Base-by-base conservation (phyloP, 2,888 invertebrate genomes). In the Unio pictorum region DNA sequence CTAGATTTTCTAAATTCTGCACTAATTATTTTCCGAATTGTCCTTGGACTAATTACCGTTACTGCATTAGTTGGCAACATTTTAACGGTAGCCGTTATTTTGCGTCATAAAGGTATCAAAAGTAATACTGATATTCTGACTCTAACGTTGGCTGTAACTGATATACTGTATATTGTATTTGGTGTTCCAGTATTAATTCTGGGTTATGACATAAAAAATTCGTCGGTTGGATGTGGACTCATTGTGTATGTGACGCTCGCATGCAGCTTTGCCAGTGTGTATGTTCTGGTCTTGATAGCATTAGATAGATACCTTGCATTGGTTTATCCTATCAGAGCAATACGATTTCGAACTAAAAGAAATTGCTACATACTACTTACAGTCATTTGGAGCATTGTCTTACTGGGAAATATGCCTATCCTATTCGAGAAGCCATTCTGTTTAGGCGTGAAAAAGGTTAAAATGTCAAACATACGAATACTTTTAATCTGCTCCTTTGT, bases 211-310 rank as follows among this genome's bases (percentile, higher is more conserved):
- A 15, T 93, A 93, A 3, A 0, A 7, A 0, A 34, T 86, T 96
- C 96, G 96, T 95, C 95, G 0, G 96, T 96, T 84, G 96, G 96
- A 15, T 96, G 96, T 91, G 94, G 95, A 91, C 93, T 94, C 28
- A 95, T 96, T 8, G 96, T 96, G 89, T 96, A 96, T 86, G 93
- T 96, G 87, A 95, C 95, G 77, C 95, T 95, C 68, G 95, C 96
- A 57, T 95, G 95, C 26, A 96, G 96, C 45, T 96, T 95, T 87
- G 95, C 95, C 68, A 95, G 95, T 81, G 95, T 96, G 7, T 96
- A 96, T 90, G 96, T 96, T 0, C 91, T 96, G 65, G 95, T 96
- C n/a, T n/a, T n/a, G n/a, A n/a, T n/a, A n/a, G n/a, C n/a, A n/a
- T n/a, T n/a, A n/a, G n/a, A n/a, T n/a, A n/a, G n/a, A n/a, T n/a